These are phyloP conservation scores for Drosophila insularis DNA, from an alignment of 1,140 invertebrate genomes.

Conservation along the genomic window DNA sequence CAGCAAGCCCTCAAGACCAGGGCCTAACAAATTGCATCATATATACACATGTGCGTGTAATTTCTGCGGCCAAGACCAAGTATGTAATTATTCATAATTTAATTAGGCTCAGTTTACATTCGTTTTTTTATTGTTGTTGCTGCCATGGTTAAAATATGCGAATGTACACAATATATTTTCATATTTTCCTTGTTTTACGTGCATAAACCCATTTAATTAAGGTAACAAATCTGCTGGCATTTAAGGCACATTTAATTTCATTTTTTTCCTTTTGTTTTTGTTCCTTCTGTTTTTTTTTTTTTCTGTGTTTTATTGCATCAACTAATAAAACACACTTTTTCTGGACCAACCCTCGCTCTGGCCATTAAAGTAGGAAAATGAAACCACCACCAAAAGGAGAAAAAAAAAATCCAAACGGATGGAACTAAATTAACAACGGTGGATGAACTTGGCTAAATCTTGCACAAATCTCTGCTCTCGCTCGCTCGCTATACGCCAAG, in stretches of 20 bases:
- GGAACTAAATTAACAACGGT: constrained; percentile 34
- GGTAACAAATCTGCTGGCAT: constrained; percentile 23
- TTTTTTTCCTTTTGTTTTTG: neutral
- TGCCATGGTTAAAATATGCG: constrained; percentile 25
- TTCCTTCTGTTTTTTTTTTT: neutral
- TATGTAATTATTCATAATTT: constrained; percentile 81
- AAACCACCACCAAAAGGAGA: constrained; percentile 44
- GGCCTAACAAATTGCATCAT: constrained; percentile 77
- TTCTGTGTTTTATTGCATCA: constrained; percentile 9
- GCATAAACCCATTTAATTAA: constrained; percentile 82
- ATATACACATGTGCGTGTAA: constrained; percentile 58
- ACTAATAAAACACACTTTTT: constrained; percentile 18
- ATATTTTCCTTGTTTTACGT: constrained; percentile 60
- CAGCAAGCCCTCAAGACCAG: constrained; percentile 33
- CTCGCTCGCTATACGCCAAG: neutral
- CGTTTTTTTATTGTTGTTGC: constrained; percentile 40
- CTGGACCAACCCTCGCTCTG: constrained; percentile 24
- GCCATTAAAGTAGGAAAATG: constrained; percentile 10
- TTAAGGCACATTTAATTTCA: constrained; percentile 14
- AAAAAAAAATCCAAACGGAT: neutral
- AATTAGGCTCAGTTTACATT: constrained; percentile 81
- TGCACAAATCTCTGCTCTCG: constrained; percentile 58
- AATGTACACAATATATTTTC: constrained; percentile 16
- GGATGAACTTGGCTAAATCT: constrained; percentile 71
- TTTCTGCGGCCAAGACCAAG: constrained; percentile 38